These are phyloP conservation scores for Drosophila niveifrons DNA, from an alignment of 2,888 invertebrate genomes.

Conservation along the genomic window DNA sequence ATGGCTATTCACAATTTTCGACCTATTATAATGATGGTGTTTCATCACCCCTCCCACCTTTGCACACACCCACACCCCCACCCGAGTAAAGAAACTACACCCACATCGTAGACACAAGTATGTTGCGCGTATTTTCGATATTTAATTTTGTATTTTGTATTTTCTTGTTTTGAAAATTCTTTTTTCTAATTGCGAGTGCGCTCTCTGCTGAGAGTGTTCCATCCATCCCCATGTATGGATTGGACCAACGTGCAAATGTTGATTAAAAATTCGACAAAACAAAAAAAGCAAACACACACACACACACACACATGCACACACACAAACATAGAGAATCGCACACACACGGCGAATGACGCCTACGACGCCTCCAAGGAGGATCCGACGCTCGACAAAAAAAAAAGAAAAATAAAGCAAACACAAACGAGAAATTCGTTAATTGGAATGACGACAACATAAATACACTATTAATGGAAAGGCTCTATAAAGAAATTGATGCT, in stretches of 20 bases:
- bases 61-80: conserved; percentile 35
- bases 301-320: conserved; percentile 21
- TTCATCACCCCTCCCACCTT: conserved; percentile 32
- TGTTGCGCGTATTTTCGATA: conserved; percentile 55
- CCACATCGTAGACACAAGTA: conserved; percentile 56
- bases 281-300: conserved; percentile 44
- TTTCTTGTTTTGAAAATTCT: conserved; percentile 61
- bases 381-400: conserved; percentile 25
- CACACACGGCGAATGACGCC: conserved; percentile 49
- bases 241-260: conserved; percentile 82
- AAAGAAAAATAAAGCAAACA: not conserved
- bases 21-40: conserved; percentile 53
- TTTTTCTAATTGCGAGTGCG: conserved; percentile 69
- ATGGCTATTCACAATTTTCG: conserved; percentile 62
- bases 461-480: not conserved
- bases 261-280: conserved; percentile 81
- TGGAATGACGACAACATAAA: not conserved
- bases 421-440: not conserved
- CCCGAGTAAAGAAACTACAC: conserved; percentile 40
- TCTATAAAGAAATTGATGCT: too few relatives aligned
- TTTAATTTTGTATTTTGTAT: conserved; percentile 42
- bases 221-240: conserved; percentile 85
- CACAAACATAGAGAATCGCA: conserved; percentile 19
- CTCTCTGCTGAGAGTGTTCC: conserved; percentile 73
- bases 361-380: conserved; percentile 73